These are phyloP conservation scores for Anseranas semipalmata DNA, from an alignment of 2,113 vertebrate genomes.

Conservation along the genomic window DNA sequence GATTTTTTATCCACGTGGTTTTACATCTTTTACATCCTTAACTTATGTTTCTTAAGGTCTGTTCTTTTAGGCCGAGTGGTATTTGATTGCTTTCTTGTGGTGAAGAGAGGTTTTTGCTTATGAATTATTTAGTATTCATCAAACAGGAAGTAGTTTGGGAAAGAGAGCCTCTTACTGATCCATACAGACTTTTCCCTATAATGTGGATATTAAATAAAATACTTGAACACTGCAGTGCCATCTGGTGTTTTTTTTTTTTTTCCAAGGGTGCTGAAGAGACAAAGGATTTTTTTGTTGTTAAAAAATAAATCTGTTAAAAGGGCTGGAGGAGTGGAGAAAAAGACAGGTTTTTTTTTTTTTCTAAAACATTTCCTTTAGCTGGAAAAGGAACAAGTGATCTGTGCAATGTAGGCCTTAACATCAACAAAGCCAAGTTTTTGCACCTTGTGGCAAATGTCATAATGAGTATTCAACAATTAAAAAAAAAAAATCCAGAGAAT, in stretches of 20 bases:
- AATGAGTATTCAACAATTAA: neutral
- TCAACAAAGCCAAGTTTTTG: neutral
- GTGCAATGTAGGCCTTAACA: neutral
- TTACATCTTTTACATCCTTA: neutral
- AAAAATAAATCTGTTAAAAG: neutral
- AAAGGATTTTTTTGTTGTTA: neutral
- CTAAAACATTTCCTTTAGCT: neutral
- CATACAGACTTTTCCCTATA: neutral
- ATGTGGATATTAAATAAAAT: constrained; percentile 23
- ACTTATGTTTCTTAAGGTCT: neutral
- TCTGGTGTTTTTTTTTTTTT: constrained; percentile 65
- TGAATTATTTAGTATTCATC: constrained; percentile 31
- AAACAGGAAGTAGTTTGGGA: constrained; percentile 35
- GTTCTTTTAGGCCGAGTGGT: neutral
- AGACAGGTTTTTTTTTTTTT: neutral
- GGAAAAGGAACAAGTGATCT: neutral
- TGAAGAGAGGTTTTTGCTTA: constrained; percentile 16
- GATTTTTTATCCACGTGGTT: neutral
- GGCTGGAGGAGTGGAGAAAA: neutral
- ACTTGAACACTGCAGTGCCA: constrained; percentile 71
- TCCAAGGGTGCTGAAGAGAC: constrained; percentile 36
- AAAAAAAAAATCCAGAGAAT: neutral
- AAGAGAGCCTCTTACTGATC: constrained; percentile 6
- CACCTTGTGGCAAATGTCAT: neutral
- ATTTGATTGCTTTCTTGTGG: neutral